Percentiles rank a stretch among this genome's conserved stretches.
Conservation (phyloP, 2,113 vertebrate species). For the Pundamilia nyererei region DNA sequence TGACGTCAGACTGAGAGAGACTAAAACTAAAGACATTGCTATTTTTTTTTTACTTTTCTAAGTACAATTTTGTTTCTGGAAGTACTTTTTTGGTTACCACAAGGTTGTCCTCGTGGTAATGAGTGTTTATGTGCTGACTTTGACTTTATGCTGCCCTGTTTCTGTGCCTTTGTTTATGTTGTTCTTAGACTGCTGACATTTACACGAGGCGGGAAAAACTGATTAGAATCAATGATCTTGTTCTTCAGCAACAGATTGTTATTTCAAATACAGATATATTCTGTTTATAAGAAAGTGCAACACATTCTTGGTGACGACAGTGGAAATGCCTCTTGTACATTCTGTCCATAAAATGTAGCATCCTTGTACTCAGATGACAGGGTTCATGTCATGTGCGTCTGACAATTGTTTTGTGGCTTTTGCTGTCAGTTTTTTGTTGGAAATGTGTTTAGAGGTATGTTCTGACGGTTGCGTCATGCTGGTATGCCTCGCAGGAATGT, state of each 20-base stretch:
- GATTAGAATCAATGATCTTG: not conserved
- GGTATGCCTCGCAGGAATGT: conserved; percentile 32
- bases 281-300: not conserved
- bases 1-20: not conserved
- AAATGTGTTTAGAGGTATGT: conserved; percentile 18
- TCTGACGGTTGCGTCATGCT: not conserved
- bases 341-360: not conserved
- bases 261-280: not conserved
- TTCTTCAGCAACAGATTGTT: not conserved
- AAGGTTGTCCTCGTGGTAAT: not conserved
- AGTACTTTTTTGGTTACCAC: not conserved
- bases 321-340: not conserved
- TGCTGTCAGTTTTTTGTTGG: not conserved
- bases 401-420: not conserved
- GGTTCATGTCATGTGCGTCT: not conserved
- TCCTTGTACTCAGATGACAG: not conserved
- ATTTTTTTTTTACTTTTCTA: not conserved
- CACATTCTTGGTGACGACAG: not conserved
- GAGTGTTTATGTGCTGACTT: not conserved
- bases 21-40: not conserved
- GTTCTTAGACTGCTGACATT: not conserved
- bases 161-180: not conserved
- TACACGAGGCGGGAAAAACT: not conserved
- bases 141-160: not conserved
- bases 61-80: not conserved